Base-by-base conservation (phyloP, 2,888 invertebrate species). In the Drosophila falleni region DNA sequence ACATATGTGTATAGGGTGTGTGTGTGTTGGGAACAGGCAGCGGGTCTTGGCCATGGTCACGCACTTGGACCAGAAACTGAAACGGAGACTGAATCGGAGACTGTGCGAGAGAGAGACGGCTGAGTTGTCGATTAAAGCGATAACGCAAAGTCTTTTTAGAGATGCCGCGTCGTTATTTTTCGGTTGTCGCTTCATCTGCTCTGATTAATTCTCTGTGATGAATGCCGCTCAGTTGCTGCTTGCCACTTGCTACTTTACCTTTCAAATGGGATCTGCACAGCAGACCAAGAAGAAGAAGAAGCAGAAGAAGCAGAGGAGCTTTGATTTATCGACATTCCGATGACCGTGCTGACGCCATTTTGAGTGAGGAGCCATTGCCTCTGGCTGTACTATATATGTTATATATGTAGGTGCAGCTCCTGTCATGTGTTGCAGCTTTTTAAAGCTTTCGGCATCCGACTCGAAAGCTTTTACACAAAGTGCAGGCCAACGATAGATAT, bases 101-200 rank as follows among this genome's bases (percentile, higher is more conserved):
- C 9, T 26, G 50, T 15, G 42, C 42, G 23, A n/a, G 33, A 58
- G 33, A 58, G 61, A 29, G 66, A 55, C 71, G 58, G 79, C 55
- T n/a, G n/a, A n/a, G 65, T 76, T 80, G 83, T 74, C 83, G 83
- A 84, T 84, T 86, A 83, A 84, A 69, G 78, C 75, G 83, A 84
- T 84, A 84, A 84, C 70, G 78, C 70, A 61, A 41, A 63, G 71
- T 60, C 81, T 82, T 85, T 85, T 85, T 37, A 63, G 65, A 80
- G 83, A 84, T 84, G 86, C 83, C 88, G 83, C 83, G 75, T 74
- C 83, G 83, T 80, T 84, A 86, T 86, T 87, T 83, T 84, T 86
- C 69, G 86, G 83, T 83, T 83, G 86, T 84, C 86, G 83, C 86
- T 80, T 70, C 86, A 87, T 84, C 83, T 86, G 86, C 86, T 85